These are phyloP conservation scores for Tholera decimalis DNA, from an alignment of 2,888 invertebrate genomes.

Conservation along the genomic window DNA sequence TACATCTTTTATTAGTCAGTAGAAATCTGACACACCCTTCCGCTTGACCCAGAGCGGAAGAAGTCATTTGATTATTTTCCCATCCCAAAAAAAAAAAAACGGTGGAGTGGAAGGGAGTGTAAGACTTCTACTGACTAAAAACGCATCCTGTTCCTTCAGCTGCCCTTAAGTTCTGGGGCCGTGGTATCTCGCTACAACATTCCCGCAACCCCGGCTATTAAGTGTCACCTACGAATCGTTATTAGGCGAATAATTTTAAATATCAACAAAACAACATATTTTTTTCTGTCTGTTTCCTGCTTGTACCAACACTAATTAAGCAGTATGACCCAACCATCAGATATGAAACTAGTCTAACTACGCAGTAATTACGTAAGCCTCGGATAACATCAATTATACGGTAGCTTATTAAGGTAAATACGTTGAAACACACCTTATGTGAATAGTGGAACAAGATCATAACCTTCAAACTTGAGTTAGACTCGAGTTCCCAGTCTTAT, in stretches of 20 bases:
- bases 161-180: too few relatives aligned
- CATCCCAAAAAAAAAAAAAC: too few relatives aligned
- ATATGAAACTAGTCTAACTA: conserved; percentile 7
- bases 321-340: background rate
- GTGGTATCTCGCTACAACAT: too few relatives aligned
- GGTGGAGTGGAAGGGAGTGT: too few relatives aligned
- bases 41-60: too few relatives aligned
- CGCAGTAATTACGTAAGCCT: conserved; percentile 8
- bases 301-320: background rate
- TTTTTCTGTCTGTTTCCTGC: background rate
- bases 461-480: conserved; percentile 32
- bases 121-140: too few relatives aligned
- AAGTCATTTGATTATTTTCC: too few relatives aligned
- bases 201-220: too few relatives aligned
- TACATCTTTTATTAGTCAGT: too few relatives aligned
- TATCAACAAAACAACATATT: background rate
- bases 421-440: conserved; percentile 26
- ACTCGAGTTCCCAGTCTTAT: background rate
- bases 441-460: conserved; percentile 44
- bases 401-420: conserved; percentile 25
- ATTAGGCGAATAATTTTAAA: background rate
- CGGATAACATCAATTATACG: conserved; percentile 18
- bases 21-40: too few relatives aligned
- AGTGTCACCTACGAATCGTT: background rate
- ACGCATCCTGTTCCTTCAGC: too few relatives aligned